Evolutionary conservation across 1,140 invertebrate species (phyloP).

Genomic region (Aphelenchoides avenae): DNA sequence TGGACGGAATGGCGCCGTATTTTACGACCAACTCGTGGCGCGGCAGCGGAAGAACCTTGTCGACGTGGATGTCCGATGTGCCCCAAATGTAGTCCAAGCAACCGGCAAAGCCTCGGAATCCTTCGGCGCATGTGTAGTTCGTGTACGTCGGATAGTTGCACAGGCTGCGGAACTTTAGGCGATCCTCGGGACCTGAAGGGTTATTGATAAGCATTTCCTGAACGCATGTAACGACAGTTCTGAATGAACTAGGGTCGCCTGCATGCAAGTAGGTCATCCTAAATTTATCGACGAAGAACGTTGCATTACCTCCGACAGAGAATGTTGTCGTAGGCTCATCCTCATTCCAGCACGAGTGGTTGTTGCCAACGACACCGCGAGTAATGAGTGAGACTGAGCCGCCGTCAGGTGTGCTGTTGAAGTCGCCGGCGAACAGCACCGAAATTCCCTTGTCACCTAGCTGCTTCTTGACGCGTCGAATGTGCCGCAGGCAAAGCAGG

Average conservation of each 20-base stretch:
- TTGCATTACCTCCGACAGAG: too few relatives aligned
- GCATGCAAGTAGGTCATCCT: constrained; percentile 4
- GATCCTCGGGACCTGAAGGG: too few relatives aligned
- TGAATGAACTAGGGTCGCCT: too few relatives aligned
- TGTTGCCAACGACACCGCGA: not conserved
- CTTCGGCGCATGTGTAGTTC: constrained; percentile 13
- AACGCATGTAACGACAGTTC: too few relatives aligned
- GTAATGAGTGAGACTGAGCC: constrained; percentile 6
- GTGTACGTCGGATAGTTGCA: constrained; percentile 23
- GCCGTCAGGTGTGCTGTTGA: constrained; percentile 14
- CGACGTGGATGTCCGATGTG: not conserved
- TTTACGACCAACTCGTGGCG: constrained; percentile 19
- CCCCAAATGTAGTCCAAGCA: constrained; percentile 32
- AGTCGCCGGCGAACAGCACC: constrained; percentile 18
- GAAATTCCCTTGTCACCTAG: constrained; percentile 1
- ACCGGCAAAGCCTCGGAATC: constrained; percentile 6
- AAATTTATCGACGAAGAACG: not conserved
- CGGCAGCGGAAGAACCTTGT: constrained; percentile 19
- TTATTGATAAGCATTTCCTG: too few relatives aligned
- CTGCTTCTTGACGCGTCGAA: not conserved
- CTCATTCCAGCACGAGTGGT: too few relatives aligned
- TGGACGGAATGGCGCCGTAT: constrained; percentile 22
- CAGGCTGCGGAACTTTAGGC: too few relatives aligned
- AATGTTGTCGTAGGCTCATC: too few relatives aligned
- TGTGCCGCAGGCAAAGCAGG: constrained; percentile 16